Evolutionary conservation across 1,140 invertebrate species (phyloP).

Genomic region (Yoshiicerus persimilis): DNA sequence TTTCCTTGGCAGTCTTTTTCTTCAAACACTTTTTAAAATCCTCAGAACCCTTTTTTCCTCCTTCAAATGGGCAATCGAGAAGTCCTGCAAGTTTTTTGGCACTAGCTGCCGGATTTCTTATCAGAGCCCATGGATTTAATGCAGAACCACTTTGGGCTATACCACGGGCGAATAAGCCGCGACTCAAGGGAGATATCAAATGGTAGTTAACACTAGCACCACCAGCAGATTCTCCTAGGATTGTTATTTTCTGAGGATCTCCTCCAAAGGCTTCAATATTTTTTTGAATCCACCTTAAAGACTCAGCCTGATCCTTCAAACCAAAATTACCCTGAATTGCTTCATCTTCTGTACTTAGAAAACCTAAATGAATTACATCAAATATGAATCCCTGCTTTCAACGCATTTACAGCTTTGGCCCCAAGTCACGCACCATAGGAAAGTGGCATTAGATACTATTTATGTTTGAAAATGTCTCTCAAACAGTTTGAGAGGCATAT

Average conservation of each 20-base stretch:
- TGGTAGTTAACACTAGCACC: not conserved
- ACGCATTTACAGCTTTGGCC: too few relatives aligned
- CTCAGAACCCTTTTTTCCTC: not conserved
- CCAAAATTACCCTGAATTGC: slow-evolving; percentile 95
- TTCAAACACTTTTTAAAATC: not conserved
- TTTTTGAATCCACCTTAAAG: slow-evolving; percentile 76
- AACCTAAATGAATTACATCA: not conserved
- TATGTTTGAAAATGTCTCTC: too few relatives aligned
- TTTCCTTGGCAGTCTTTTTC: not conserved
- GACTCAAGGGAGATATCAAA: not conserved
- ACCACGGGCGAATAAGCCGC: not conserved
- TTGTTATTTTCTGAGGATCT: not conserved
- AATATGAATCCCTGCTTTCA: too few relatives aligned
- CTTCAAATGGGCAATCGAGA: not conserved
- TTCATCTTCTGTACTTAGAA: slow-evolving; percentile 81
- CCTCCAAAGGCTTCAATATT: not conserved
- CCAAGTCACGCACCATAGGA: too few relatives aligned
- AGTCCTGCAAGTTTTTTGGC: not conserved
- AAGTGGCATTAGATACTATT: too few relatives aligned
- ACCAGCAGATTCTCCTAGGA: not conserved
- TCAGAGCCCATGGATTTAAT: not conserved
- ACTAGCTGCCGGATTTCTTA: not conserved
- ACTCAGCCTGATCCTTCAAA: slow-evolving; percentile 86
- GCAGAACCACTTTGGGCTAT: not conserved
- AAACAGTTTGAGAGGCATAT: too few relatives aligned